Base-by-base conservation (phyloP, 2,797 vertebrate species). In the Mareca strepera region DNA sequence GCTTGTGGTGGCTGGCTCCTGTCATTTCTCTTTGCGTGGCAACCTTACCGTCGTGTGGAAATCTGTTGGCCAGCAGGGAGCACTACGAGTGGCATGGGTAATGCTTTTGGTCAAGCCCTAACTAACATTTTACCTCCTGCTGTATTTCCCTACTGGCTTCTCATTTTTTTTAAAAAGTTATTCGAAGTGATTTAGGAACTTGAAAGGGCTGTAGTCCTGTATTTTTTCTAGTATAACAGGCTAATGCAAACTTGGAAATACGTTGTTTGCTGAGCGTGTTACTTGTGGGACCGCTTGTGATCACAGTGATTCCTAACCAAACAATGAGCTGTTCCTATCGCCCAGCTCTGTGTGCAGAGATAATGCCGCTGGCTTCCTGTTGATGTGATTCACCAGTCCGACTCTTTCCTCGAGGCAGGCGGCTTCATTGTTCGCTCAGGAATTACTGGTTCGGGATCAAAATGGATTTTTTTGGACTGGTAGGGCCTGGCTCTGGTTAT, bases 291-390 rank as follows among this genome's bases (percentile, higher is more conserved):
- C 23, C 48, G 26, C 72, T 74, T 82, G 69, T 87, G 60, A 90
- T 88, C 75, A 64, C 64, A 82, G 62, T 1, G 1, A 46, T 91
- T 86, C 6, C 46, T 56, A 56, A 64, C 70, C 46, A 62, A 95
- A 94, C 85, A 86, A 28, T 94, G 63, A 92, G 7, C 72, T 43
- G 64, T 25, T 48, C 48, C 23, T 48, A 25, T 48, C 48, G 13
- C 22, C 48, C 48, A 48, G 13, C 23, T 48, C 48, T 48, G 48
- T 48, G 48, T 48, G 12, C 22, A 22, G 95, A 95, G 94, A 92
- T 96, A 94, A 78, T 31, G 28, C 52, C 69, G n/a, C 88, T 87
- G 20, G 11, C 53, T 97, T 97, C 96, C 96, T 94, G 94, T 85
- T 94, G 95, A 88, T 92, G 93, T 92, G 72, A 87, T 82, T 89